Evolutionary conservation across 2,888 invertebrate species (phyloP), one percentile per base, ranked within the genome.

Genomic region (Macrosiphum euphorbiae): DNA sequence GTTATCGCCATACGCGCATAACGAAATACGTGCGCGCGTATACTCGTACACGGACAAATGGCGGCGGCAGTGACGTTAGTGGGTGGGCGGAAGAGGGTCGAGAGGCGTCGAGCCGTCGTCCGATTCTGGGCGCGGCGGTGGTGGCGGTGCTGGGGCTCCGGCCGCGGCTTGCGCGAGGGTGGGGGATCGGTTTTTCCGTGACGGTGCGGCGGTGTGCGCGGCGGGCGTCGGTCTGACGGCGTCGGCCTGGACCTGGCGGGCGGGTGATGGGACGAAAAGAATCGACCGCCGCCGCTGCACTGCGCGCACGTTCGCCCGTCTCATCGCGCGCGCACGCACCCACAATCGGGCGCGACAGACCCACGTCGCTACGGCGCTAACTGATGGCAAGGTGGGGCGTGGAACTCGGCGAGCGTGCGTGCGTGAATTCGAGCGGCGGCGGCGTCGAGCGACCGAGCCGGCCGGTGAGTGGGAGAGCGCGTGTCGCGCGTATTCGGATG

Each of bases 141-240:
- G 90, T 52, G 52, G 44, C 55, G 52, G 41, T 16, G 13, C 26
- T 26, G 47, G 1, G 50, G 24, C 67, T 5, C n/a, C 24, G 47
- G 28, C n/a, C 13, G 28, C 20, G 85, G 58, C 85, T 55, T 2
- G 52, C 8, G n/a, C 55, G 44, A 13, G 4, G 44, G 85, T 20
- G 61, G 84, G 92, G 67, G 41, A 88, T 92, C 26, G 88, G 87
- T 92, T 92, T 92, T 88, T 88, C 88, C 87, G 61, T 24, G 88
- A 2, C 11, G 92, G 92, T 13, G 92, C 3, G 87, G 92, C 78
- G 92, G 88, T 52, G 88, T 10, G 47, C 90, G 90, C 20, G 8
- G 50, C 50, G 67, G 1, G 35, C 50, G 50, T 41, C 50, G 44
- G 41, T 26, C 13, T 13, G 67, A 5, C 20, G 8, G 50, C 26